Percentiles rank a stretch among this genome's conserved stretches.
These are phyloP conservation scores for Callopanchax toddi DNA, from an alignment of 2,113 vertebrate species.

Conservation along the genomic window DNA sequence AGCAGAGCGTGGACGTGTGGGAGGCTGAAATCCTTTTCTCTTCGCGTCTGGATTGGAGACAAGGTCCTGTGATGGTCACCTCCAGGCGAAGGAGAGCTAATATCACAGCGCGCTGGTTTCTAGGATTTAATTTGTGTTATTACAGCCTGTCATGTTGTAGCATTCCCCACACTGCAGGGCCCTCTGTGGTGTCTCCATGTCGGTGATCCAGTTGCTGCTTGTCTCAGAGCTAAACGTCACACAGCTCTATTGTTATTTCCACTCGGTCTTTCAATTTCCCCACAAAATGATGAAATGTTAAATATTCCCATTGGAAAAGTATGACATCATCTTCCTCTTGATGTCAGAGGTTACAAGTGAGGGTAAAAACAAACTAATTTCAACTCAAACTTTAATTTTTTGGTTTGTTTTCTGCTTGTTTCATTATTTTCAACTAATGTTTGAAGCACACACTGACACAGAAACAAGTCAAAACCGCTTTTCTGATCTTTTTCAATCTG, in stretches of 20 bases:
- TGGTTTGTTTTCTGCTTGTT: no score
- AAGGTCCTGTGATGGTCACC: constrained; percentile 11
- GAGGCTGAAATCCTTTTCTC: neutral
- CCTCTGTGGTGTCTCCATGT: constrained; percentile 1
- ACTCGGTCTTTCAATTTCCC: neutral
- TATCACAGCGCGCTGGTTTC: constrained; percentile 10
- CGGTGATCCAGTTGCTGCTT: constrained; percentile 24
- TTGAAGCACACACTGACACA: neutral
- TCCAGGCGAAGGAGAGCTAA: constrained; percentile 30
- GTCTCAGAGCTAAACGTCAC: neutral
- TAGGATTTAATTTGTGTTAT: constrained; percentile 23
- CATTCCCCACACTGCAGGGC: constrained; percentile 23
- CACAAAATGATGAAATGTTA: no score
- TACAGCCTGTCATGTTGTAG: constrained; percentile 18
- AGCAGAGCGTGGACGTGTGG: constrained; percentile 11
- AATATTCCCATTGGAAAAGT: no score
- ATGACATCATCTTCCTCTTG: no score
- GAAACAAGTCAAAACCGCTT: neutral
- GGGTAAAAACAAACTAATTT: no score
- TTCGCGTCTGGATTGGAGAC: constrained; percentile 6
- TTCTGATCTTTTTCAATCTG: constrained; percentile 19
- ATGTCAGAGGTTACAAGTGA: no score
- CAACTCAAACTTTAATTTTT: no score
- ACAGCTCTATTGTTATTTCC: neutral
- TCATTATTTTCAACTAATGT: no score